A percentile compares a stretch with the other conserved stretches of the same genome.
phyloP scores from a whole-genome alignment of 2,113 vertebrate species.

The Falco punctatus region DNA sequence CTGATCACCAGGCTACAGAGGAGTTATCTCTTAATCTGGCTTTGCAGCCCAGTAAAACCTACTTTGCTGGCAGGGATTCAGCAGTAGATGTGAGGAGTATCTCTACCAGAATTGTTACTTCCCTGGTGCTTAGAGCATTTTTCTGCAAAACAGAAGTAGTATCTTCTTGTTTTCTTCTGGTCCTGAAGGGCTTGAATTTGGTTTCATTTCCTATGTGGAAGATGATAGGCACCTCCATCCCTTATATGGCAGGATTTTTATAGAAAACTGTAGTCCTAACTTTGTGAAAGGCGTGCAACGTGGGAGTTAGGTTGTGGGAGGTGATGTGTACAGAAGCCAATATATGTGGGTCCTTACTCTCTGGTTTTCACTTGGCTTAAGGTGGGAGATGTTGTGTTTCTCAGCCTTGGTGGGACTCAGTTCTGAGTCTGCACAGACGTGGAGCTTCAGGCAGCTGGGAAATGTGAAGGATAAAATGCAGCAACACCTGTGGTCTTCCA shows the following conservation, averaged over 20 bases:
- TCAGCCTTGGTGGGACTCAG: neutral
- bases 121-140: neutral
- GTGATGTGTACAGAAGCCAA: neutral
- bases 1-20: neutral
- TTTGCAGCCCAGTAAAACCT: conserved; percentile 32
- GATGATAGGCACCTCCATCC: neutral
- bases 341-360: neutral
- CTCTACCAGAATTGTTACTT: neutral
- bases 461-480: neutral
- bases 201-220: neutral
- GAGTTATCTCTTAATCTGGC: conserved; percentile 34
- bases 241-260: neutral
- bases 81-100: neutral
- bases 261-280: neutral
- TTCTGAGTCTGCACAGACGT: neutral
- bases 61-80: conserved; percentile 24
- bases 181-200: neutral
- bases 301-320: neutral
- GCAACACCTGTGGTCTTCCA: neutral
- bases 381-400: neutral
- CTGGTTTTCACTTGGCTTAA: neutral
- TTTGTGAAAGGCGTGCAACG: neutral
- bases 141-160: neutral
- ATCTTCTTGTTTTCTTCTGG: neutral
- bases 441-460: neutral